phyloP scores from a whole-genome alignment of 64 coral and sea anemone species.

The Platygyra sinensis region DNA sequence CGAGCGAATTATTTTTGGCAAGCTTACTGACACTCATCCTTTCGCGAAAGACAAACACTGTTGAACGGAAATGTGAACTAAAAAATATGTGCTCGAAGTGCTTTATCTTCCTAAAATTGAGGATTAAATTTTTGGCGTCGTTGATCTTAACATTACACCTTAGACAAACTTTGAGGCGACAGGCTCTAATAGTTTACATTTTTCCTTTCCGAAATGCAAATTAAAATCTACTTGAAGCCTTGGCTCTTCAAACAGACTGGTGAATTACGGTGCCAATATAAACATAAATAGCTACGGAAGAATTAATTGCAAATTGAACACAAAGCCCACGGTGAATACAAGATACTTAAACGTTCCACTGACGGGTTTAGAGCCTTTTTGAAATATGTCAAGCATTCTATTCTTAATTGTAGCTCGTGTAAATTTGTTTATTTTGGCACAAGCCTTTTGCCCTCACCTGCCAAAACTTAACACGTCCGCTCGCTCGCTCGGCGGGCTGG shows the following conservation, averaged over 20 bases:
- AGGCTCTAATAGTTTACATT: slow-evolving; percentile 98
- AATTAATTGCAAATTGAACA: slow-evolving; percentile 89
- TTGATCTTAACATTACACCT: slow-evolving; percentile 85
- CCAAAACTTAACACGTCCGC: not conserved
- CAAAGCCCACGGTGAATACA: slow-evolving; percentile 50
- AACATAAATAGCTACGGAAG: slow-evolving; percentile 75
- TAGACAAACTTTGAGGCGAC: slow-evolving; percentile 86
- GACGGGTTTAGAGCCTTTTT: slow-evolving; percentile 60
- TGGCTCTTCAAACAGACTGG: slow-evolving; percentile 77
- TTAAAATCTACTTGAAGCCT: slow-evolving; percentile 76
- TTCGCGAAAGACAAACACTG: slow-evolving; percentile 53
- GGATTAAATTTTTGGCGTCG: slow-evolving; percentile 93
- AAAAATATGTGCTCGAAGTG: slow-evolving; percentile 43
- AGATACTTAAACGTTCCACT: slow-evolving; percentile 27
- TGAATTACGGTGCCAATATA: slow-evolving; percentile 72
- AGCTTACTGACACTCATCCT: slow-evolving; percentile 65
- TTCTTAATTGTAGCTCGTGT: slow-evolving; percentile 74
- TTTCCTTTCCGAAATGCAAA: slow-evolving; percentile 96
- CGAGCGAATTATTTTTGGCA: slow-evolving; percentile 71
- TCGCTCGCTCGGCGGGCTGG: not conserved
- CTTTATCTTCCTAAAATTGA: slow-evolving; percentile 74
- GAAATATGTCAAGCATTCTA: slow-evolving; percentile 76
- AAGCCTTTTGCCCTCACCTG: slow-evolving; percentile 51
- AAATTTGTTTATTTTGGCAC: slow-evolving; percentile 77
- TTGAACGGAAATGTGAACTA: slow-evolving; percentile 71